Percentiles rank a stretch among this genome's conserved stretches.
These are phyloP conservation scores for Neosilurus mollespiculum DNA, from an alignment of 2,797 vertebrate species.

Conservation along the genomic window DNA sequence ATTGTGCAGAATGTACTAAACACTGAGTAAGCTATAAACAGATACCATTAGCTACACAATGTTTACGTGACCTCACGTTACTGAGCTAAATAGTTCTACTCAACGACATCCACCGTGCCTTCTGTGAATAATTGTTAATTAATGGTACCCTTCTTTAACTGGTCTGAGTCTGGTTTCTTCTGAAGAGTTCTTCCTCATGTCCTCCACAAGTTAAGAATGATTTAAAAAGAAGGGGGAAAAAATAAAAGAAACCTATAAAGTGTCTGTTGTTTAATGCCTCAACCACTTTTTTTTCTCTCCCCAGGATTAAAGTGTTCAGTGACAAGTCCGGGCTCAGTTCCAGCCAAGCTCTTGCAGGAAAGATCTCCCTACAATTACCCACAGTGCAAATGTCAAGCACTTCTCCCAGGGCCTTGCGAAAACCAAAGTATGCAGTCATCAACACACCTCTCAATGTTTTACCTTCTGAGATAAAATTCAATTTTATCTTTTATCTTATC, in stretches of 20 bases:
- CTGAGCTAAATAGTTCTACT: no score
- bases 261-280: background rate
- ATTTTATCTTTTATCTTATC: background rate
- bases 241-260: background rate
- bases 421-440: constrained; percentile 49
- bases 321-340: constrained; percentile 48
- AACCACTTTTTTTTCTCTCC: constrained; percentile 11
- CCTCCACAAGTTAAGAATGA: background rate
- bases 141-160: background rate
- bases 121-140: background rate
- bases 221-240: background rate
- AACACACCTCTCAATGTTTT: background rate
- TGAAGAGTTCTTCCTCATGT: background rate
- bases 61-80: no score
- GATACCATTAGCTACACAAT: no score
- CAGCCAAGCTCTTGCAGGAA: constrained; percentile 49
- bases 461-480: background rate
- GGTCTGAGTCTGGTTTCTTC: background rate
- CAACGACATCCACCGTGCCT: no score
- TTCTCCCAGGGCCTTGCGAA: constrained; percentile 62
- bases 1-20: no score
- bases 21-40: no score
- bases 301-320: constrained; percentile 41
- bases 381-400: constrained; percentile 50
- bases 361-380: constrained; percentile 63